A percentile compares a stretch with the other conserved stretches of the same genome.
phyloP scores from a whole-genome alignment of 2,113 vertebrate species.

The Grammomys dolichurus region DNA sequence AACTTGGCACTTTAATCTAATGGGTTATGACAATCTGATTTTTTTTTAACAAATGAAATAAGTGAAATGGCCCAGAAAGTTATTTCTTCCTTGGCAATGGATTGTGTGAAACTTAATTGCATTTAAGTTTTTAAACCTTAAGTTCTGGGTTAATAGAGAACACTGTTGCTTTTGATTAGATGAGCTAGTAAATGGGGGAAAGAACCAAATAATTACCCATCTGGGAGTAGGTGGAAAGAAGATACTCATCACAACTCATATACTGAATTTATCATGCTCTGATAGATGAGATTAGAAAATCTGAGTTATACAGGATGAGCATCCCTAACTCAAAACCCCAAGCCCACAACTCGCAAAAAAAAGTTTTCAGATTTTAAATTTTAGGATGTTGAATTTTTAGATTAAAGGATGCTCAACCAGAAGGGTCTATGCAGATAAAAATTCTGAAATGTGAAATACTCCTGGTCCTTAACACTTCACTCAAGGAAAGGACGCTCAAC shows the following conservation, averaged over 20 bases:
- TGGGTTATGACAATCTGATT: neutral
- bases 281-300: neutral
- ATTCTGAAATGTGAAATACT: neutral
- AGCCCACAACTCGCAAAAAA: neutral
- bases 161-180: slow-evolving; percentile 43
- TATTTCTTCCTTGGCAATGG: slow-evolving; percentile 20
- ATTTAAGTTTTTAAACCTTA: slow-evolving; percentile 63
- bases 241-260: slow-evolving; percentile 15
- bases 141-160: slow-evolving; percentile 49
- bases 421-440: neutral
- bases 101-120: slow-evolving; percentile 43
- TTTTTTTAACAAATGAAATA: slow-evolving; percentile 50
- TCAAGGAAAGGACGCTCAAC: neutral
- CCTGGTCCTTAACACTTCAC: neutral
- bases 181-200: neutral
- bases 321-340: neutral
- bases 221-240: neutral
- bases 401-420: neutral
- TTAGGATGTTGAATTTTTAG: neutral
- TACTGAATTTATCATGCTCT: slow-evolving; percentile 53
- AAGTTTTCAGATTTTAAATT: neutral
- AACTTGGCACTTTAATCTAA: slow-evolving; percentile 56
- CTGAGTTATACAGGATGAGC: neutral
- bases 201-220: neutral
- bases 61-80: neutral